Evolutionary conservation across 23 tunicate species (phyloP), one percentile per base, ranked within the genome.

Genomic region (Halocynthia aurantium): DNA sequence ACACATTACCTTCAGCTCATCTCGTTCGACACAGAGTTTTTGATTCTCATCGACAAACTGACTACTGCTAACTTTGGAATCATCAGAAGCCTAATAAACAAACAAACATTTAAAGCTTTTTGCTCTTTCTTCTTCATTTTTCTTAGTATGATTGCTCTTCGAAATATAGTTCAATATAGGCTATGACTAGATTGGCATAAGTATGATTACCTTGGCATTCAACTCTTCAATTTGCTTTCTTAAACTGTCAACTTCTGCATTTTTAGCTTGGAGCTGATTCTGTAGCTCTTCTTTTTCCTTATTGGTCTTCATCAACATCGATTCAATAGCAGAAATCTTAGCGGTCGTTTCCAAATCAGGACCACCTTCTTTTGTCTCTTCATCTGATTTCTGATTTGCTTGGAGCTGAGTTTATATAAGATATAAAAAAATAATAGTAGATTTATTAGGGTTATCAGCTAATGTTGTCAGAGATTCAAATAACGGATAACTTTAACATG

Each of bases 261-360:
- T 53, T 56, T 20, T 74, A 62, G 31, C n/a, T 15, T 20, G 40
- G 22, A 74, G 63, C 11, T 56, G 78, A 13, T 53, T 54, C 65
- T 74, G 78, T 70, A 44, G 80, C 50, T 89, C 96, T 31, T 89
- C 96, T 69, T 63, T 58, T 49, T 70, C 82, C 50, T 84, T 84
- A 13, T 82, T 51, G 50, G 53, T 31, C 7, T 22, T 88, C 22
- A 71, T 78, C 64, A 85, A 75, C 44, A 78, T 78, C 61, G 82
- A 61, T 70, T 84, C 82, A 61, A 75, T 9, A 61, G 85, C 85
- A 6, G 78, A 74, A 53, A 74, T 11, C 57, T 86, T 80, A 7
- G 75, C 82, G 8, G 61, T 18, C 6, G 92, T 77, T 55, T 76
- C 77, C 52, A n/a, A 79, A 13, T 77, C 81, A 49, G 71, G 52